Evolutionary conservation across 2,888 invertebrate species (phyloP).

Genomic region (Auanema sp.): DNA sequence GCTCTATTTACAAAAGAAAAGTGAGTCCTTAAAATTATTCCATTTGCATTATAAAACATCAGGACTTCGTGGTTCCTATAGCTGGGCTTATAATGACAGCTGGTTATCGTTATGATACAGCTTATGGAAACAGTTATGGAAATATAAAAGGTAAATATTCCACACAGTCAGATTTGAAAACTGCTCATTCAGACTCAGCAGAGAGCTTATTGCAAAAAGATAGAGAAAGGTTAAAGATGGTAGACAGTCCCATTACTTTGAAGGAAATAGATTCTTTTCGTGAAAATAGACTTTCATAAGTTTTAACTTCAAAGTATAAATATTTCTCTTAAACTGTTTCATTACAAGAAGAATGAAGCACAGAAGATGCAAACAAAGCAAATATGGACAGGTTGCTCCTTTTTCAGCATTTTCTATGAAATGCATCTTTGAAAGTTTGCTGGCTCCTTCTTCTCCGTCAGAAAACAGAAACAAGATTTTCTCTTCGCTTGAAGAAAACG

Average conservation of each 20-base stretch:
- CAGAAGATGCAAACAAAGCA: too few relatives aligned
- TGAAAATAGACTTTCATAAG: background rate
- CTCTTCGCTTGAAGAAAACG: too few relatives aligned
- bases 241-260: constrained; percentile 34
- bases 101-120: constrained; percentile 46
- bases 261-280: constrained; percentile 26
- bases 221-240: constrained; percentile 10
- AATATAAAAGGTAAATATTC: constrained; percentile 23
- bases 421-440: too few relatives aligned
- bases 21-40: constrained; percentile 11
- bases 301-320: too few relatives aligned
- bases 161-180: background rate
- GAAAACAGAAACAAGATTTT: too few relatives aligned
- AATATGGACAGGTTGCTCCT: too few relatives aligned
- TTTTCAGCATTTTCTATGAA: too few relatives aligned
- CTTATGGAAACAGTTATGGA: constrained; percentile 32
- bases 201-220: constrained; percentile 7
- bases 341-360: too few relatives aligned
- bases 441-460: too few relatives aligned
- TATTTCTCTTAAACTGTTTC: too few relatives aligned
- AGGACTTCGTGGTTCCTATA: constrained; percentile 47
- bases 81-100: constrained; percentile 49
- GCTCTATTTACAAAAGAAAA: constrained; percentile 39
- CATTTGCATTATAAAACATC: constrained; percentile 9
- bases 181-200: constrained; percentile 9